Evolutionary conservation across 1,140 invertebrate genomes (phyloP), one percentile per base, ranked within the genome.

Genomic region (Colletes latitarsis): DNA sequence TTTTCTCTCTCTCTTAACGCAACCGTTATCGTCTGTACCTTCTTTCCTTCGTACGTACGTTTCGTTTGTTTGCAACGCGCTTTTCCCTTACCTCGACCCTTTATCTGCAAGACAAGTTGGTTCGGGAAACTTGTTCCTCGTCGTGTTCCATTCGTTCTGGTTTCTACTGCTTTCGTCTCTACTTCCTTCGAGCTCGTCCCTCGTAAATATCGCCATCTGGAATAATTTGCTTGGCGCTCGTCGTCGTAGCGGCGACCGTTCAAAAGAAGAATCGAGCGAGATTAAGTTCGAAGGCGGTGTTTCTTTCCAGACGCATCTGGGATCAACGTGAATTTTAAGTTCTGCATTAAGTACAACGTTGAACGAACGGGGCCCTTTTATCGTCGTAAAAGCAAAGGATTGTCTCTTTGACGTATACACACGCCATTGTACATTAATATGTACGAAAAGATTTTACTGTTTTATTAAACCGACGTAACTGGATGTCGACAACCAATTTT

Each of bases 51-150:
- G 14, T 41, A 5, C 1, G 3, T 21, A 1, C 64, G 5, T n/a
- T 30, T 5, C 3, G 15, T 58, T 52, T 69, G 63, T 49, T 69
- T 46, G 53, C 21, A 15, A 8, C n/a, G 4, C 30, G 15, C 30
- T 39, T 15, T 14, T 55, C 19, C 49, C 62, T 43, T 15, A 8
- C 41, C 6, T 17, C 2, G 19, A 39, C 6, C 55, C 21, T 49
- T 46, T n/a, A 69, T 57, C 68, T 41, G n/a, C 53, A 15, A 60
- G 66, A 70, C 52, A 77, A 77, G 55, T 52, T 17, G 21, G n/a
- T 49, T 21, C 64, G 43, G 12, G 64, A 14, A 21, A 67, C 64
- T 52, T 66, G 63, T 46, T 46, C 46, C 46, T 67, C 64, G 8
- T 19, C 41, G 58, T 46, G 17, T 41, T n/a, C 63, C 41, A 12